A percentile compares a stretch with the other conserved stretches of the same genome.
phyloP scores from a whole-genome alignment of 2,797 vertebrate genomes.

The Setipinna tenuifilis region DNA sequence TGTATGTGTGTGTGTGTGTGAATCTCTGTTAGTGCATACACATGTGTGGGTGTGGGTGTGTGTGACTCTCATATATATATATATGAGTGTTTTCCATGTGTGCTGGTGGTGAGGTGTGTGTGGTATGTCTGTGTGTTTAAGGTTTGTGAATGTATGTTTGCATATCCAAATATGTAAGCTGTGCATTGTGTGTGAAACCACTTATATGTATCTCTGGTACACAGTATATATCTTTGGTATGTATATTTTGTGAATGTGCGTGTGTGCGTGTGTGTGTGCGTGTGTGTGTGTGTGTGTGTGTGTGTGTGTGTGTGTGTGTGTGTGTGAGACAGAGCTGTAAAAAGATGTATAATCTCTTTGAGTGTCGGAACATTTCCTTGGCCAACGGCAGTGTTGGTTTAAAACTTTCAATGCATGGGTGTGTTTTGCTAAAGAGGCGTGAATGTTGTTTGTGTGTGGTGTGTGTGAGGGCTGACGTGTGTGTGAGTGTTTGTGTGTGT shows the following conservation, averaged over 20 bases:
- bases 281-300: neutral
- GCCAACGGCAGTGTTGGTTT: neutral
- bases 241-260: neutral
- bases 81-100: neutral
- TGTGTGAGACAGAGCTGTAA: neutral
- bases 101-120: neutral
- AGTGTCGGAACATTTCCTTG: constrained; percentile 10
- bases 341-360: neutral
- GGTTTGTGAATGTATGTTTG: neutral
- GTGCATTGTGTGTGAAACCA: neutral
- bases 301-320: neutral
- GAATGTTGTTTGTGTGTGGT: neutral
- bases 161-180: neutral
- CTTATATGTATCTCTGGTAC: neutral
- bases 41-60: neutral
- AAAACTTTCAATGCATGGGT: neutral
- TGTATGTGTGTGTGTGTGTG: neutral
- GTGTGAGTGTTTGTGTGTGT: constrained; percentile 9
- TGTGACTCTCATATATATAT: neutral
- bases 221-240: neutral
- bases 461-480: neutral
- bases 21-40: too few species aligned
- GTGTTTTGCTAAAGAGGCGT: neutral
- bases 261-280: neutral
- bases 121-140: neutral